These are phyloP conservation scores for Drosophila aff. DNA, from an alignment of 1,140 invertebrate genomes.

Conservation along the genomic window DNA sequence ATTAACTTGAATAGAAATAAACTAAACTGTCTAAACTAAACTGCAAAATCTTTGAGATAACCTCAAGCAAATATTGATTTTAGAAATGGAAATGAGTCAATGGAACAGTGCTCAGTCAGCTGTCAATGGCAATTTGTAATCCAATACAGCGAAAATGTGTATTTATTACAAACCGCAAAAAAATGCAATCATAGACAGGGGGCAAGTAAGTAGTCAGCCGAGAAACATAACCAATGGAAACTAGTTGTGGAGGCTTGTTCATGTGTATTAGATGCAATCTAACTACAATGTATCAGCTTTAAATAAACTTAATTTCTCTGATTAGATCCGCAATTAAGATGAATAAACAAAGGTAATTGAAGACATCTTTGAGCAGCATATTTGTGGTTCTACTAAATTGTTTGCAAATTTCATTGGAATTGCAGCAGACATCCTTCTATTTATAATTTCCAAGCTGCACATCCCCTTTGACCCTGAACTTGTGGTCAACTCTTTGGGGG, in stretches of 20 bases:
- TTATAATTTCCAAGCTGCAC: not conserved
- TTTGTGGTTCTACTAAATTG: not conserved
- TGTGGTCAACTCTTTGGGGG: constrained; percentile 15
- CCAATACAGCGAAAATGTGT: constrained; percentile 10
- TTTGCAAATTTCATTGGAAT: not conserved
- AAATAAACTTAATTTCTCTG: not conserved
- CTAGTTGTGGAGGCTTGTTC: not conserved
- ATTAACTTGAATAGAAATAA: not conserved
- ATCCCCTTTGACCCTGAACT: constrained; percentile 49
- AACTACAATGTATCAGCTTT: not conserved
- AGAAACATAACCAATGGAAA: not conserved
- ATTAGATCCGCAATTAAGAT: not conserved
- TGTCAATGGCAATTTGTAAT: constrained; percentile 30
- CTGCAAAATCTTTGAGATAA: not conserved
- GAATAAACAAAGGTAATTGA: not conserved
- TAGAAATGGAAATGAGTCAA: constrained; percentile 3
- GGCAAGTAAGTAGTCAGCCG: constrained; percentile 3
- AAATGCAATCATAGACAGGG: constrained; percentile 3
- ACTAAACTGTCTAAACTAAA: not conserved
- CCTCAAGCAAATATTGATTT: not conserved
- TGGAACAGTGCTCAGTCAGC: constrained; percentile 20
- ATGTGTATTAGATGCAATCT: not conserved
- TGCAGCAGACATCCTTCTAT: not conserved
- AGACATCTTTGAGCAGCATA: not conserved
- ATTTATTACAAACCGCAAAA: constrained; percentile 13